A percentile compares a stretch with the other conserved stretches of the same genome.
phyloP scores from a whole-genome alignment of 2,888 invertebrate genomes.

The Gandaritis pyraliata region DNA sequence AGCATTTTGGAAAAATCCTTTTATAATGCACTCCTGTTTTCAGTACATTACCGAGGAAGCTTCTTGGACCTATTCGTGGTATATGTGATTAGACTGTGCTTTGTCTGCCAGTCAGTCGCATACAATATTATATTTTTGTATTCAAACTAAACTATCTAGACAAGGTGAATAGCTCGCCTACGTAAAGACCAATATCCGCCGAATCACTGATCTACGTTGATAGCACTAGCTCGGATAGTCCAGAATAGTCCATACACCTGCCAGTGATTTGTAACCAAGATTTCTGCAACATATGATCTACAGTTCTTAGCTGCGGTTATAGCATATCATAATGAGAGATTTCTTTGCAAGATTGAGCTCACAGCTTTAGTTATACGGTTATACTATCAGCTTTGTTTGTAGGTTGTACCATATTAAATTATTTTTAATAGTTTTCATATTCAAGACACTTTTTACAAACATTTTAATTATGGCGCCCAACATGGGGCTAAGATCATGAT shows the following conservation, averaged over 20 bases:
- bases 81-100: too few relatives aligned
- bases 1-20: too few relatives aligned
- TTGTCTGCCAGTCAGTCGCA: too few relatives aligned
- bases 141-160: slow-evolving; percentile 1
- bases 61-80: too few relatives aligned
- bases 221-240: not conserved
- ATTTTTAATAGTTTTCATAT: too few relatives aligned
- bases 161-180: slow-evolving; percentile 13
- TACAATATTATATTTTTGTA: not conserved
- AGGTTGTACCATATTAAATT: too few relatives aligned
- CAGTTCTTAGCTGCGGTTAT: not conserved
- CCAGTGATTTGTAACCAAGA: slow-evolving; percentile 4
- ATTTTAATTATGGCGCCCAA: slow-evolving; percentile 8
- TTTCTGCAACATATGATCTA: not conserved
- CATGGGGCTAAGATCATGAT: not conserved
- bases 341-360: not conserved
- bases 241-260: not conserved
- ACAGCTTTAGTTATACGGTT: not conserved
- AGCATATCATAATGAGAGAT: not conserved
- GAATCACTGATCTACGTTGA: slow-evolving; percentile 1
- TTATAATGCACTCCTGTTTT: too few relatives aligned
- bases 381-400: too few relatives aligned
- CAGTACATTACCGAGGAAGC: too few relatives aligned
- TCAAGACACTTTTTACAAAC: too few relatives aligned
- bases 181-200: slow-evolving; percentile 17